Percentiles rank a stretch among this genome's conserved stretches.
phyloP scores from a whole-genome alignment of 2,888 invertebrate species.

The Phortica okadai region DNA sequence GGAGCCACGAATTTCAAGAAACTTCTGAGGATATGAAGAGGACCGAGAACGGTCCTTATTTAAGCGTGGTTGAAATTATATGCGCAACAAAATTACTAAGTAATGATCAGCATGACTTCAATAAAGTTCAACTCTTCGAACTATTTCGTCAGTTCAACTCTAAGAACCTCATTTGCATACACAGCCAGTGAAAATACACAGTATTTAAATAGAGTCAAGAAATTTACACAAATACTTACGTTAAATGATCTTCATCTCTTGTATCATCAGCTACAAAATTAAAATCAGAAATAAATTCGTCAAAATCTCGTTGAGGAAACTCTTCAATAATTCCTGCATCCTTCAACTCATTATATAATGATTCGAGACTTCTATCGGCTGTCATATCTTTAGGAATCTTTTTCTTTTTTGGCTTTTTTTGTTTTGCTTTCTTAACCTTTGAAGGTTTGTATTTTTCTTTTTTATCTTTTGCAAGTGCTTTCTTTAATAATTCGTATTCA shows the following conservation, averaged over 20 bases:
- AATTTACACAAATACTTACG: constrained; percentile 49
- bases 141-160: no score
- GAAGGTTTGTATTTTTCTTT: constrained; percentile 65
- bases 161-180: no score
- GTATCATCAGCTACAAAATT: constrained; percentile 78
- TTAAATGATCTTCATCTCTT: constrained; percentile 61
- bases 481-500: constrained; percentile 74
- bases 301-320: constrained; percentile 78
- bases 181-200: no score
- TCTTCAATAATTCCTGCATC: constrained; percentile 79
- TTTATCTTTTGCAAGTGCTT: constrained; percentile 74
- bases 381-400: constrained; percentile 80
- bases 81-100: no score
- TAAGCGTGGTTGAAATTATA: no score
- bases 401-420: constrained; percentile 70
- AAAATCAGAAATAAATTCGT: constrained; percentile 82
- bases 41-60: no score
- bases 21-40: no score
- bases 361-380: constrained; percentile 79
- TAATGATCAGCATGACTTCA: no score
- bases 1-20: no score
- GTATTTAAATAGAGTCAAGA: not conserved
- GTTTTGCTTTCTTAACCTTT: constrained; percentile 57
- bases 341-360: constrained; percentile 82
- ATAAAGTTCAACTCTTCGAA: no score